Conservation (phyloP, 1,140 invertebrate species). For the Cydia splendana region DNA sequence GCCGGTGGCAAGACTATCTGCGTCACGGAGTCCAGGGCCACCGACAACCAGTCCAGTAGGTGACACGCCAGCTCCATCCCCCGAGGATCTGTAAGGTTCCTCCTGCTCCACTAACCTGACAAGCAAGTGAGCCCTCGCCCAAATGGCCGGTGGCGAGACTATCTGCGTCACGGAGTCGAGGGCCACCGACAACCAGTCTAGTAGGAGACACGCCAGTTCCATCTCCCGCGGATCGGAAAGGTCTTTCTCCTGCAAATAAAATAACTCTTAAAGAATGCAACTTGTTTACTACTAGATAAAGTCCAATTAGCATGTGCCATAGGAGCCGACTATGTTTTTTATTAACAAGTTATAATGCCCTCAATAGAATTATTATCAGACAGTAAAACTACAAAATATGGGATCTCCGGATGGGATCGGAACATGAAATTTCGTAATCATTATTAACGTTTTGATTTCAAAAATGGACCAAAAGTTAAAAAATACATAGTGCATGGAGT, state of each 20-base stretch:
- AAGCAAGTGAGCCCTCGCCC: conserved; percentile 52
- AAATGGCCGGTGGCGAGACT: conserved; percentile 5
- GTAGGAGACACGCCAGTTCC: conserved; percentile 56
- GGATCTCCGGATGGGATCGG: no score
- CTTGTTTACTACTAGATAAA: not conserved
- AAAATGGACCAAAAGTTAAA: not conserved
- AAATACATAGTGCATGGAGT: not conserved
- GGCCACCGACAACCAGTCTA: conserved; percentile 57
- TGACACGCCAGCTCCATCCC: conserved; percentile 38
- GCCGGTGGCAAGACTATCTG: conserved; percentile 38
- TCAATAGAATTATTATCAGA: no score
- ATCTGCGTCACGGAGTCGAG: conserved; percentile 62
- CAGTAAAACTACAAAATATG: no score
- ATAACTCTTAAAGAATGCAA: not conserved
- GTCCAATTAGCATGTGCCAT: not conserved
- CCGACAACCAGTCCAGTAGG: conserved; percentile 57
- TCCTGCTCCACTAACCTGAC: conserved; percentile 47
- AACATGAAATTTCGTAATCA: no score
- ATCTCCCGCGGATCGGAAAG: conserved; percentile 53
- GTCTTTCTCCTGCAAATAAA: conserved; percentile 55
- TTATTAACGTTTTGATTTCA: not conserved
- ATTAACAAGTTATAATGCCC: no score
- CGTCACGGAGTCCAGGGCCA: conserved; percentile 58
- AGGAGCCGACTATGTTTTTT: not conserved
- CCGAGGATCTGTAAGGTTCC: not conserved